A percentile compares a stretch with the other conserved stretches of the same genome.
phyloP scores from a whole-genome alignment of 2,113 vertebrate species.

The Catagonus wagneri region DNA sequence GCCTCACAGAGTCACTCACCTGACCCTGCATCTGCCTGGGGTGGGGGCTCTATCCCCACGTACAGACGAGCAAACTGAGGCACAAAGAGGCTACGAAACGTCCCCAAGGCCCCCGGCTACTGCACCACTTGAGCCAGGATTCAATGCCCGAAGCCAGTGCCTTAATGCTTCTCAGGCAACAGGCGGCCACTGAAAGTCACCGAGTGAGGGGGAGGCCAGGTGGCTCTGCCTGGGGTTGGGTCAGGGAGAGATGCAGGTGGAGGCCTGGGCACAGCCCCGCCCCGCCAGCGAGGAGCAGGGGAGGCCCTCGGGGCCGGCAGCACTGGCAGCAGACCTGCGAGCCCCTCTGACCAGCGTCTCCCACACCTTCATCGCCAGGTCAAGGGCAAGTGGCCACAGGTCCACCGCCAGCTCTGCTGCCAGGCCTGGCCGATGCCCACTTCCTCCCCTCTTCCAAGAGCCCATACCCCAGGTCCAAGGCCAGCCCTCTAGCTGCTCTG shows the following conservation, averaged over 20 bases:
- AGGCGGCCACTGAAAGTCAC: background rate
- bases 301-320: accelerated
- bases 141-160: background rate
- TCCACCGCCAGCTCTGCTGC: background rate
- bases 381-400: accelerated
- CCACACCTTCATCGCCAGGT: accelerated
- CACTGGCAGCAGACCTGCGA: accelerated
- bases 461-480: background rate
- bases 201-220: background rate
- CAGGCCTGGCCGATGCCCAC: background rate
- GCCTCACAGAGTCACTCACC: background rate
- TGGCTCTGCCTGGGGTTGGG: accelerated
- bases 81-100: background rate
- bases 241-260: background rate
- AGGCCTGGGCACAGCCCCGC: accelerated
- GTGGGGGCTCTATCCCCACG: background rate
- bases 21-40: background rate
- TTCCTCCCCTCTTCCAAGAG: too few relatives aligned
- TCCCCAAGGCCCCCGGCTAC: background rate
- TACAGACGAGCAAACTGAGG: background rate
- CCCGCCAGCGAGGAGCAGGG: background rate
- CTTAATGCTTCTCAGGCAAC: accelerated
- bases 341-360: accelerated
- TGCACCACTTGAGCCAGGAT: background rate
- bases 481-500: background rate